phyloP scores from a whole-genome alignment of 2,113 vertebrate species.

The Mastomys natalensis region DNA sequence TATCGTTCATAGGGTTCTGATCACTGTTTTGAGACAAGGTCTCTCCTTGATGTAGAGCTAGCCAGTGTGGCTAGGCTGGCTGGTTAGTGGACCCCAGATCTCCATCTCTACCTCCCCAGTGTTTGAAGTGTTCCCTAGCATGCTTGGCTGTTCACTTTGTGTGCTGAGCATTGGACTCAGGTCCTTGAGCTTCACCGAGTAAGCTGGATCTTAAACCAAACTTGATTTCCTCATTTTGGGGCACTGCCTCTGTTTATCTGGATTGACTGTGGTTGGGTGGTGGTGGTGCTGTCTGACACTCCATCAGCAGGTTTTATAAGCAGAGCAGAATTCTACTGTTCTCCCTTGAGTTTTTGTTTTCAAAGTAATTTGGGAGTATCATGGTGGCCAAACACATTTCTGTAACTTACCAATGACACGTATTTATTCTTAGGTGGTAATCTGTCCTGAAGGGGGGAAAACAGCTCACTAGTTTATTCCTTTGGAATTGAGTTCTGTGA shows the following conservation, averaged over 20 bases:
- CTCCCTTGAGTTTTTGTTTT: constrained; percentile 41
- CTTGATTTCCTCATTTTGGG: neutral
- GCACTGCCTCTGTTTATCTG: neutral
- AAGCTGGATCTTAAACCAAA: neutral
- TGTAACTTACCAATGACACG: constrained; percentile 55
- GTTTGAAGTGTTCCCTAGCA: neutral
- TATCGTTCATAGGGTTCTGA: neutral
- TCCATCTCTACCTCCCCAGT: accelerated
- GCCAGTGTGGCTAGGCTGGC: neutral
- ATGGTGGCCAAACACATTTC: constrained; percentile 32
- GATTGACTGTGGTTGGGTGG: neutral
- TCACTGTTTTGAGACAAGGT: neutral
- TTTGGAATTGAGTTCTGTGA: constrained; percentile 45
- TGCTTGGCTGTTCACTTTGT: neutral
- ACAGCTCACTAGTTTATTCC: constrained; percentile 37
- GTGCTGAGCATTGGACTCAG: neutral
- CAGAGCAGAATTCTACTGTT: neutral
- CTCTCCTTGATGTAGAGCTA: neutral
- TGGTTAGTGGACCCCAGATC: neutral
- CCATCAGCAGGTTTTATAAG: neutral
- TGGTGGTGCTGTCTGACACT: neutral
- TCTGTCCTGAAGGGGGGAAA: neutral
- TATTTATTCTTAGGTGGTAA: constrained; percentile 38
- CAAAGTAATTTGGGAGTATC: constrained; percentile 56
- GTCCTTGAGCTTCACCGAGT: neutral